These are phyloP conservation scores for Phocides pigmalion DNA, from an alignment of 1,140 invertebrate species.

Conservation along the genomic window DNA sequence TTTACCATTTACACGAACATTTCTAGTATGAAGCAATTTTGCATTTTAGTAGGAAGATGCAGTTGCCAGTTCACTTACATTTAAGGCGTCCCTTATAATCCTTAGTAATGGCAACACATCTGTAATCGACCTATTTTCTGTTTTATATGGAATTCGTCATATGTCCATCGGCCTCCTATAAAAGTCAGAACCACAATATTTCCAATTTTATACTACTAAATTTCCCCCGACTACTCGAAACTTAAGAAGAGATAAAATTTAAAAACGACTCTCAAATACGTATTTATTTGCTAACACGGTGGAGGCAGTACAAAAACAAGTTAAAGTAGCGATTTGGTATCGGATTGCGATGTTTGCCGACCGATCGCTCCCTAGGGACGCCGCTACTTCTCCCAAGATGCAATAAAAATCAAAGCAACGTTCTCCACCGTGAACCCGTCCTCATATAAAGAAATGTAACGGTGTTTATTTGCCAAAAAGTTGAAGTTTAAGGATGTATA, in stretches of 20 bases:
- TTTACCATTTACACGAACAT: too few relatives aligned
- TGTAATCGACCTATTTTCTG: too few relatives aligned
- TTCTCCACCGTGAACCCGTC: slow-evolving; percentile 8
- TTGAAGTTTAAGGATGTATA: not conserved
- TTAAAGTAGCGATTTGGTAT: slow-evolving; percentile 50
- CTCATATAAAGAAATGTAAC: slow-evolving; percentile 6
- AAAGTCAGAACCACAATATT: too few relatives aligned
- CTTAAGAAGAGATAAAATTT: not conserved
- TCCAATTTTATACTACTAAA: not conserved
- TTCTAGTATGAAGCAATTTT: too few relatives aligned
- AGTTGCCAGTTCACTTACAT: too few relatives aligned
- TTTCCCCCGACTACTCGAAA: not conserved
- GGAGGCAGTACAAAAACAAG: slow-evolving; percentile 47
- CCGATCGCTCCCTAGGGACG: slow-evolving; percentile 69
- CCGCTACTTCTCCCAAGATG: slow-evolving; percentile 33
- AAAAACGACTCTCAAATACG: not conserved
- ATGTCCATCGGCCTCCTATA: too few relatives aligned
- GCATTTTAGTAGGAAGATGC: too few relatives aligned
- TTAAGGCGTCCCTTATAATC: too few relatives aligned
- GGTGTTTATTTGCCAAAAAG: not conserved
- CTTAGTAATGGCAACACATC: too few relatives aligned
- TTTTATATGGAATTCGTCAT: too few relatives aligned
- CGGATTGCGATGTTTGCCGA: slow-evolving; percentile 68
- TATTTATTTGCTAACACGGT: slow-evolving; percentile 32
- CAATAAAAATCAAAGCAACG: slow-evolving; percentile 40